phyloP scores from a whole-genome alignment of 2,113 vertebrate species.

The Malaclemys terrapin region DNA sequence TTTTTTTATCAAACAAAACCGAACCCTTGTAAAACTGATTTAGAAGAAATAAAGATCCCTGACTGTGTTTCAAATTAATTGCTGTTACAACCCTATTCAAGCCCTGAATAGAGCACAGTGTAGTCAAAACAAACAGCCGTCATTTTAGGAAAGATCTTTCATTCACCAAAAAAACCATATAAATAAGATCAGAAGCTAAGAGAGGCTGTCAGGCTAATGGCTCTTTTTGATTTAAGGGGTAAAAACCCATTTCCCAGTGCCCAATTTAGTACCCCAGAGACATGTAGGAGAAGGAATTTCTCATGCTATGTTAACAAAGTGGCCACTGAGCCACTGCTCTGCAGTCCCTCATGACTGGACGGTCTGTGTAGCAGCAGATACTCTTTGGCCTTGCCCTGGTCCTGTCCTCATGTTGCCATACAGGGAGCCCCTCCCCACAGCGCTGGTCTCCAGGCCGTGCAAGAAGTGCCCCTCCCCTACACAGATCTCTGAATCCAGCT shows the following conservation, averaged over 20 bases:
- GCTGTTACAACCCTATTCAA: background rate
- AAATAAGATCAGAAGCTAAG: background rate
- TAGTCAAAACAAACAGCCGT: background rate
- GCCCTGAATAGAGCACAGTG: background rate
- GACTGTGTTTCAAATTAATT: background rate
- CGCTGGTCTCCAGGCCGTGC: background rate
- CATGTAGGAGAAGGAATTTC: background rate
- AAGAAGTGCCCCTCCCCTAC: background rate
- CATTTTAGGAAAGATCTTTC: background rate
- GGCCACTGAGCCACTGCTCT: background rate
- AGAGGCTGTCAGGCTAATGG: background rate
- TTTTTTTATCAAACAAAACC: background rate
- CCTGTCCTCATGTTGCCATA: background rate
- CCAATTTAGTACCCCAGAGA: background rate
- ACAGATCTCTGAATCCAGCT: background rate
- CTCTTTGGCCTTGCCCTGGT: background rate
- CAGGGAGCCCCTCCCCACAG: background rate
- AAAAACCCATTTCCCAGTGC: background rate
- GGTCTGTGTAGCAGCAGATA: background rate
- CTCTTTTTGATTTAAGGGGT: background rate
- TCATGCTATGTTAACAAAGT: background rate
- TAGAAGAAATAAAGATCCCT: background rate
- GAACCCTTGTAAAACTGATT: background rate
- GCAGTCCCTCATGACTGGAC: background rate
- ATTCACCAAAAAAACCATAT: background rate